phyloP scores from a whole-genome alignment of 92 coral and sea anemone genomes.

The Meandrina meandrites region DNA sequence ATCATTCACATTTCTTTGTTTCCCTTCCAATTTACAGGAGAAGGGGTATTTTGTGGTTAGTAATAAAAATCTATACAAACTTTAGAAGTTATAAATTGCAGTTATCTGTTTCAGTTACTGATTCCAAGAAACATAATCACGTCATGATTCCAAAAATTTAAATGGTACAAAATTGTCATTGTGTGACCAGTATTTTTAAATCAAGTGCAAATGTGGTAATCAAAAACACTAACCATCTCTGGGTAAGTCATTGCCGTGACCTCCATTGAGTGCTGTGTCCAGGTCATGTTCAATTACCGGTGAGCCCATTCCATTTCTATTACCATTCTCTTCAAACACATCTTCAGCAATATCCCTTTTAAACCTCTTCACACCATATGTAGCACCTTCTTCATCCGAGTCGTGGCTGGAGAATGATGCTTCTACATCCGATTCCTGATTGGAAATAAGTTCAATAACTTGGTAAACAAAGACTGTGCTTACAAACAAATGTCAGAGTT shows the following conservation, averaged over 20 bases:
- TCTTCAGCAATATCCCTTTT: conserved; percentile 82
- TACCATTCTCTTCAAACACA: conserved; percentile 81
- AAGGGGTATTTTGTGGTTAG: no score
- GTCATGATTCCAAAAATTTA: no score
- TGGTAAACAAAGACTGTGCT: neutral
- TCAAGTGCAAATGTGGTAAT: neutral
- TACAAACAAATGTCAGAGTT: neutral
- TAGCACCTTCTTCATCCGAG: conserved; percentile 82
- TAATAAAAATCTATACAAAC: no score
- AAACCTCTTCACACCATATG: conserved; percentile 59
- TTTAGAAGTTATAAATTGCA: no score
- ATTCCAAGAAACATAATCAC: no score
- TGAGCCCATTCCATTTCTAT: conserved; percentile 78
- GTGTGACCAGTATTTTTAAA: no score
- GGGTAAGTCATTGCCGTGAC: conserved; percentile 61
- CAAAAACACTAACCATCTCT: conserved; percentile 66
- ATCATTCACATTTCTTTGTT: no score
- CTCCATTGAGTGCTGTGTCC: conserved; percentile 76
- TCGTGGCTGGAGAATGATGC: conserved; percentile 98
- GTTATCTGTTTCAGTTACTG: no score
- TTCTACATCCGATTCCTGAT: conserved; percentile 94
- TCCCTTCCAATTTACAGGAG: no score
- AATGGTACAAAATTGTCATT: no score
- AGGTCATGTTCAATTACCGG: conserved; percentile 37
- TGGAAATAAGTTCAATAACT: neutral